A percentile compares a stretch with the other conserved stretches of the same genome.
phyloP scores from a whole-genome alignment of 92 coral and sea anemone species.

The Zoanthus gigantus region DNA sequence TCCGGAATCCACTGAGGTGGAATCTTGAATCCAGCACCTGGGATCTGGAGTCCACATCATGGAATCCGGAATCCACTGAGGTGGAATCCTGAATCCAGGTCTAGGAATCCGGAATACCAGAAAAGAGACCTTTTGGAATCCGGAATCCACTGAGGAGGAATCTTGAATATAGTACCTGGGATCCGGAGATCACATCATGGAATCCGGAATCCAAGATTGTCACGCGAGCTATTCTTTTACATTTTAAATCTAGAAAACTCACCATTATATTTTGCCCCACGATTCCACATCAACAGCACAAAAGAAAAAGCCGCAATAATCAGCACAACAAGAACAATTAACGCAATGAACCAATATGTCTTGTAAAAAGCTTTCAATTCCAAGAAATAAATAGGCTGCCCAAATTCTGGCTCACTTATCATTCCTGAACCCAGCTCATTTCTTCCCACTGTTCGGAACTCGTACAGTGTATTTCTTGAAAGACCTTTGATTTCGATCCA shows the following conservation, averaged over 20 bases:
- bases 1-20: too few relatives aligned
- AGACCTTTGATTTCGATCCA: conserved; percentile 9
- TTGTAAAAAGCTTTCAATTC: background rate
- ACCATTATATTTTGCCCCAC: conserved; percentile 7
- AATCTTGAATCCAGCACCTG: too few relatives aligned
- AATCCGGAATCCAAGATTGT: background rate
- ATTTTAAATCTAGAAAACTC: background rate
- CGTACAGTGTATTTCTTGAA: conserved; percentile 6
- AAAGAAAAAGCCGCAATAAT: background rate
- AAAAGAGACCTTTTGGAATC: too few relatives aligned
- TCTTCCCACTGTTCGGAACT: conserved; percentile 1
- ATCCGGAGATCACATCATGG: too few relatives aligned
- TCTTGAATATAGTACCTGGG: too few relatives aligned
- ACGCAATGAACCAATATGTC: background rate
- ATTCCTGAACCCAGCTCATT: conserved; percentile 2
- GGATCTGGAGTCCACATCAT: too few relatives aligned
- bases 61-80: too few relatives aligned
- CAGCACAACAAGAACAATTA: background rate
- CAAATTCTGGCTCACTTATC: conserved; percentile 12
- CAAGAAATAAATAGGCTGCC: background rate
- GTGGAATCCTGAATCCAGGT: too few relatives aligned
- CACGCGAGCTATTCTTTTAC: background rate
- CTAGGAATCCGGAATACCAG: too few relatives aligned
- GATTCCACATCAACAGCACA: background rate
- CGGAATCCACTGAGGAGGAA: too few relatives aligned